A percentile compares a stretch with the other conserved stretches of the same genome.
These are phyloP conservation scores for Bungarus multicinctus DNA, from an alignment of 2,113 vertebrate species.

Conservation along the genomic window DNA sequence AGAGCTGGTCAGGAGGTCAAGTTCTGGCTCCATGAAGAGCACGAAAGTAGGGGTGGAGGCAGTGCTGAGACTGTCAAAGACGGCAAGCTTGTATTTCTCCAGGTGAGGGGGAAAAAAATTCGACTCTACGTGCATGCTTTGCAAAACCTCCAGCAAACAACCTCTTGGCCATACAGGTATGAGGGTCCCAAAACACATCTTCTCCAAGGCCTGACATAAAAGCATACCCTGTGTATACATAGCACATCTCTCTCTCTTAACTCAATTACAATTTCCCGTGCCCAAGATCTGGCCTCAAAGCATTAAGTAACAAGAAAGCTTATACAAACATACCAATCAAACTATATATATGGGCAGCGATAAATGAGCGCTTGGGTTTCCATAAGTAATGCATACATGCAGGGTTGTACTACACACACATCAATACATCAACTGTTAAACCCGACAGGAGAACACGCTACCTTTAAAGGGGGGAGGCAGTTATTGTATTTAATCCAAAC, in stretches of 20 bases:
- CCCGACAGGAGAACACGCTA: not conserved
- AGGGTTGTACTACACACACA: not conserved
- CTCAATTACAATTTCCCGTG: not conserved
- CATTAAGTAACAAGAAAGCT: not conserved
- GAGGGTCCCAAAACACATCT: too few relatives aligned
- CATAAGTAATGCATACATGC: not conserved
- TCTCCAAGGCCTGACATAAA: not conserved
- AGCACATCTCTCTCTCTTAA: not conserved
- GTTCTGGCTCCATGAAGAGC: conserved; percentile 1
- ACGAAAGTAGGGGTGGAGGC: not conserved
- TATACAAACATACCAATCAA: not conserved
- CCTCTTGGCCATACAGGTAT: not conserved
- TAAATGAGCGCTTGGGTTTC: not conserved
- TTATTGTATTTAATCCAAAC: not conserved
- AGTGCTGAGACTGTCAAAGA: not conserved
- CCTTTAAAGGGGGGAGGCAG: not conserved
- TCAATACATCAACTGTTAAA: not conserved
- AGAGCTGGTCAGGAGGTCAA: not conserved
- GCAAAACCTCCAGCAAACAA: not conserved
- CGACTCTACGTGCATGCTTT: not conserved
- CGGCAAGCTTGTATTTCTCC: not conserved
- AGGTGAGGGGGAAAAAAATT: not conserved
- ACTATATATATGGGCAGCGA: not conserved
- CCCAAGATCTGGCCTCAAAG: not conserved
- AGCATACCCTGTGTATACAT: too few relatives aligned